phyloP scores from a whole-genome alignment of 2,113 vertebrate genomes.

The Ancistrus triradiatus region DNA sequence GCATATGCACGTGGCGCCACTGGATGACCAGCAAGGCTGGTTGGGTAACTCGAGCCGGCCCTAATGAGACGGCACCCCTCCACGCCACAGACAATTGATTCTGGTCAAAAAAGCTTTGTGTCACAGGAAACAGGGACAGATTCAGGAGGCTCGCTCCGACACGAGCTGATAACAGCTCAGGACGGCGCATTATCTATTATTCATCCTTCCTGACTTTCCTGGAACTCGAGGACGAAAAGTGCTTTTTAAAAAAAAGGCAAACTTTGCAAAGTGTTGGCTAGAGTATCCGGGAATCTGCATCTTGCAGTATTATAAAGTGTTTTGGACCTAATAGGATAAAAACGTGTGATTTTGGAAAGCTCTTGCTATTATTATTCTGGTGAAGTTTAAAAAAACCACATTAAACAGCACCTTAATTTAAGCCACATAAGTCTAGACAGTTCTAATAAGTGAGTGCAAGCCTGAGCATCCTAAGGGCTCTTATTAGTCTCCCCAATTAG shows the following conservation, averaged over 20 bases:
- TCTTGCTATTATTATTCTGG: constrained; percentile 15
- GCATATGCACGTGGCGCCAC: constrained; percentile 67
- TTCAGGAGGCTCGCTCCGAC: constrained; percentile 28
- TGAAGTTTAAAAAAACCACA: neutral
- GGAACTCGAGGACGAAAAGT: constrained; percentile 35
- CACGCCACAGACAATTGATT: constrained; percentile 58
- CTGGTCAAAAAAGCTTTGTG: constrained; percentile 52
- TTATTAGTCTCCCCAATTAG: constrained; percentile 35
- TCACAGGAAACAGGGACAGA: constrained; percentile 54
- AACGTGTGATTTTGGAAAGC: neutral
- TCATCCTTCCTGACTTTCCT: constrained; percentile 44
- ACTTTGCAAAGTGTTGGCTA: constrained; percentile 26
- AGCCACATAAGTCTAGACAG: constrained; percentile 7
- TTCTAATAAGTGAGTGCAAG: no score
- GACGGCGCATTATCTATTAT: constrained; percentile 45
- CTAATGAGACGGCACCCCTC: constrained; percentile 48
- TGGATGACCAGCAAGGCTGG: constrained; percentile 57
- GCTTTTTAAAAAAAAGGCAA: neutral
- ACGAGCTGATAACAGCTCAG: constrained; percentile 39
- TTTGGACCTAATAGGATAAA: constrained; percentile 6
- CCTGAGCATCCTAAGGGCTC: neutral
- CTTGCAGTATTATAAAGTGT: neutral
- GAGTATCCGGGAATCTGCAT: neutral
- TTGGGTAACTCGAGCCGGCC: constrained; percentile 59
- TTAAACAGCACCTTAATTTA: neutral